These are phyloP conservation scores for Dorcus parallelipipedus DNA, from an alignment of 2,888 invertebrate genomes.

Conservation along the genomic window DNA sequence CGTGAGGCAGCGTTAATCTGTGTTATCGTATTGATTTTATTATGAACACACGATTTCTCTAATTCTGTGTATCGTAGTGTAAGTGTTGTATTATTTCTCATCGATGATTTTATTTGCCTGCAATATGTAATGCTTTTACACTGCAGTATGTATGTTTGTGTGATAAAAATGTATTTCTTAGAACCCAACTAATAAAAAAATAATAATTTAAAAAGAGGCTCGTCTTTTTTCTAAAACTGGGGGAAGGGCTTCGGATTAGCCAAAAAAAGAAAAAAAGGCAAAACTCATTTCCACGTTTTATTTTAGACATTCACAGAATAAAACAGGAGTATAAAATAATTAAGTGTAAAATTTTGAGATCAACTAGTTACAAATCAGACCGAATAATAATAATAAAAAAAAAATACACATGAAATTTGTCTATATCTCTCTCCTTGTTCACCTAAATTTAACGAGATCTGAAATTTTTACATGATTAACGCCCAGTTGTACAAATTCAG, in stretches of 20 bases:
- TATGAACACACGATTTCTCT: too few relatives aligned
- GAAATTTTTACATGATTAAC: not conserved
- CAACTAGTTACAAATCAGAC: constrained; percentile 7
- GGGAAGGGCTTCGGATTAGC: not conserved
- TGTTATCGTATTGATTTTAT: too few relatives aligned
- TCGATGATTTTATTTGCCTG: constrained; percentile 9
- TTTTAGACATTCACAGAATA: constrained; percentile 12
- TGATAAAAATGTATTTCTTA: constrained; percentile 24
- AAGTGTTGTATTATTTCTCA: not conserved
- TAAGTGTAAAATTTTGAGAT: constrained; percentile 15
- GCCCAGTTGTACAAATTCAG: too few relatives aligned
- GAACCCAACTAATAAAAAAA: constrained; percentile 15
- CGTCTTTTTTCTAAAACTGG: not conserved
- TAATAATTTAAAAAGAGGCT: not conserved
- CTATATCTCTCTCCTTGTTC: constrained; percentile 16
- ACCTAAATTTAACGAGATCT: not conserved
- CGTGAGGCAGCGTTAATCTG: too few relatives aligned
- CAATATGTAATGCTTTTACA: constrained; percentile 24
- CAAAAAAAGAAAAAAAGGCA: not conserved
- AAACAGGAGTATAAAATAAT: constrained; percentile 7
- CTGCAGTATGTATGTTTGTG: constrained; percentile 26
- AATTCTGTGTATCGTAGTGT: too few relatives aligned
- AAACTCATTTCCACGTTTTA: not conserved
- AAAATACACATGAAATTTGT: not conserved
- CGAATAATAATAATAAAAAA: not conserved